Percentiles rank a stretch among this genome's conserved stretches.
phyloP scores from a whole-genome alignment of 2,113 vertebrate species.

The Equus przewalskii region DNA sequence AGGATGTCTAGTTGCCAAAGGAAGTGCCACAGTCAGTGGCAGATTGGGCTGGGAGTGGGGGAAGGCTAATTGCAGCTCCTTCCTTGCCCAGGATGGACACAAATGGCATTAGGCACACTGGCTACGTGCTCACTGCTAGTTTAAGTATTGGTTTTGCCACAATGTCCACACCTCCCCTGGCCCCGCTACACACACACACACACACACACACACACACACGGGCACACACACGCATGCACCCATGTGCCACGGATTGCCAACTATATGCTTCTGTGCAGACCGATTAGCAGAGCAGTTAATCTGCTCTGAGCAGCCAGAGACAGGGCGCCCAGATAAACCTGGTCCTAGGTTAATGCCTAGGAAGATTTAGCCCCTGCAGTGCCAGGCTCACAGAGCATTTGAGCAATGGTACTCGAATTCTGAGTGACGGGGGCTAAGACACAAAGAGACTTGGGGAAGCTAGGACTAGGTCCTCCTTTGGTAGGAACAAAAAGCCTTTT shows the following conservation, averaged over 20 bases:
- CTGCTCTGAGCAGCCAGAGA: background rate
- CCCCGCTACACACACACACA: too few relatives aligned
- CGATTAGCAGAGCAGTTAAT: background rate
- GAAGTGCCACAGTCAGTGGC: background rate
- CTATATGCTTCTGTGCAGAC: background rate
- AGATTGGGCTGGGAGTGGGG: background rate
- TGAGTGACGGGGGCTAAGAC: background rate
- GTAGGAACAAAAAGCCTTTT: background rate
- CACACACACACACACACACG: background rate
- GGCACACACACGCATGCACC: background rate
- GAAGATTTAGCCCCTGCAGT: background rate
- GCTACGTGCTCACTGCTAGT: fast-evolving
- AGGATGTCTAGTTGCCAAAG: background rate
- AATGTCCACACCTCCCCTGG: background rate
- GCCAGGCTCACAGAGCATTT: background rate
- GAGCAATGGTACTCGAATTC: background rate
- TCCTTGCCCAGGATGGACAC: background rate
- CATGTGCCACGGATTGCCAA: background rate
- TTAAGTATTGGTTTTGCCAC: background rate
- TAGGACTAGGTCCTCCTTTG: background rate
- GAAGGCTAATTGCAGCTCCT: background rate
- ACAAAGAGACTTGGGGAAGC: background rate
- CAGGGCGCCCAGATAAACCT: background rate
- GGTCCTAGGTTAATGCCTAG: background rate
- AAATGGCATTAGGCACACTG: fast-evolving